phyloP scores from a whole-genome alignment of 2,113 vertebrate genomes.

The Microcebus tavaratra region DNA sequence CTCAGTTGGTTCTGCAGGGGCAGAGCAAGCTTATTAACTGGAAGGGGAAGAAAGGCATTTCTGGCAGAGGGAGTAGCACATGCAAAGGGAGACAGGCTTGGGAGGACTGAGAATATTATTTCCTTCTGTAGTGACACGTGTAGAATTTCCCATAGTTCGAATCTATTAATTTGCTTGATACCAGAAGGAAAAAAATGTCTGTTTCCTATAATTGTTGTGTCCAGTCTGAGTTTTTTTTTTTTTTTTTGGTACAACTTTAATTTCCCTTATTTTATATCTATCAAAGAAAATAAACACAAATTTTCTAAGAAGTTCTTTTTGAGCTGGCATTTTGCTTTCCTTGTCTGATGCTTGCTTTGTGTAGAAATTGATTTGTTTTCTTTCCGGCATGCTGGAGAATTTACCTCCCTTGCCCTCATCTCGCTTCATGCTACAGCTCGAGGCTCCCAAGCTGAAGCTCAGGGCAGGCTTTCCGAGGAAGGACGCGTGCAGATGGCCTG shows the following conservation, averaged over 20 bases:
- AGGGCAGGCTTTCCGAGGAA: neutral
- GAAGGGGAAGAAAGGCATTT: neutral
- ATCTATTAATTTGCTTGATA: constrained; percentile 55
- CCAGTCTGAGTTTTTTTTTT: neutral
- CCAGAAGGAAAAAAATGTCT: neutral
- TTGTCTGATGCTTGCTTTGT: constrained; percentile 26
- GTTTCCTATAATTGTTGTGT: constrained; percentile 17
- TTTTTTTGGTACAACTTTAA: constrained; percentile 28
- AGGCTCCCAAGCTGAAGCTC: neutral
- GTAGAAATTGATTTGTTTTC: constrained; percentile 39
- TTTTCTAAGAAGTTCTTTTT: neutral
- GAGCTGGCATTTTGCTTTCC: constrained; percentile 28
- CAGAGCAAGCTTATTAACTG: neutral
- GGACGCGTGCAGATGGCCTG: neutral
- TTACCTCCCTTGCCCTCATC: neutral
- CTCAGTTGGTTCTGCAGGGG: neutral
- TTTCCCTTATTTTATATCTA: constrained; percentile 42
- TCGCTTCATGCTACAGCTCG: neutral
- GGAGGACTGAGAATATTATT: neutral
- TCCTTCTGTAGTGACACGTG: neutral
- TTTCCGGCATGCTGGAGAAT: neutral
- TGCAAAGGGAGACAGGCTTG: neutral
- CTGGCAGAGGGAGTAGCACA: neutral
- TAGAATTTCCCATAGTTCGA: neutral
- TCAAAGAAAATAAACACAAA: constrained; percentile 5